These are phyloP conservation scores for Oncorhynchus nerka DNA, from an alignment of 2,113 vertebrate species.

Conservation along the genomic window DNA sequence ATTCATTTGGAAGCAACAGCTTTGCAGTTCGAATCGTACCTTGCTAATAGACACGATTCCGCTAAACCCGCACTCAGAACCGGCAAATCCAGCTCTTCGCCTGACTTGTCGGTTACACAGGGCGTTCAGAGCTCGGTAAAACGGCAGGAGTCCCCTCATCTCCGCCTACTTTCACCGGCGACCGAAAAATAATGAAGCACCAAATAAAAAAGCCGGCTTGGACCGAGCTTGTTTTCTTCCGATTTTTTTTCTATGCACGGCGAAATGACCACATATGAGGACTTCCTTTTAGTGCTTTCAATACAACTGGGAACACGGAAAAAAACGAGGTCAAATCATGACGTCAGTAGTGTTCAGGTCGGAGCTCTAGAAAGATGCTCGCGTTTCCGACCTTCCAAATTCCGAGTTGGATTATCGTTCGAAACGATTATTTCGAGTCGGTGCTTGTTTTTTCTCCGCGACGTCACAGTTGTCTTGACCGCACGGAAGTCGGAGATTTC, in stretches of 20 bases:
- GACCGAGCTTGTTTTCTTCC: constrained; percentile 31
- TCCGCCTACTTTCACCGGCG: constrained; percentile 30
- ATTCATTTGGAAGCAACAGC: constrained; percentile 20
- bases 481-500: too few relatives aligned
- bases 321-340: too few relatives aligned
- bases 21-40: constrained; percentile 50
- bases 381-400: too few relatives aligned
- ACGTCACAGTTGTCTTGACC: too few relatives aligned
- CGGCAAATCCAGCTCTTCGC: constrained; percentile 49
- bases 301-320: too few relatives aligned
- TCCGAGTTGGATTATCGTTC: too few relatives aligned
- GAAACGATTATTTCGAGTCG: too few relatives aligned
- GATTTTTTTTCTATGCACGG: constrained; percentile 43
- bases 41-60: constrained; percentile 62
- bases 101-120: constrained; percentile 54
- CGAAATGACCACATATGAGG: constrained; percentile 49
- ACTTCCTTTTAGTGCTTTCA: too few relatives aligned
- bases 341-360: too few relatives aligned
- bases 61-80: constrained; percentile 65
- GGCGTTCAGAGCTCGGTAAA: constrained; percentile 54
- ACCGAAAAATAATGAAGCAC: neutral
- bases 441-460: too few relatives aligned
- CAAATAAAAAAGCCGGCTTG: constrained; percentile 47
- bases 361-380: too few relatives aligned
- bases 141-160: constrained; percentile 61